phyloP scores from a whole-genome alignment of 2,888 invertebrate species.

The Acleris literana region DNA sequence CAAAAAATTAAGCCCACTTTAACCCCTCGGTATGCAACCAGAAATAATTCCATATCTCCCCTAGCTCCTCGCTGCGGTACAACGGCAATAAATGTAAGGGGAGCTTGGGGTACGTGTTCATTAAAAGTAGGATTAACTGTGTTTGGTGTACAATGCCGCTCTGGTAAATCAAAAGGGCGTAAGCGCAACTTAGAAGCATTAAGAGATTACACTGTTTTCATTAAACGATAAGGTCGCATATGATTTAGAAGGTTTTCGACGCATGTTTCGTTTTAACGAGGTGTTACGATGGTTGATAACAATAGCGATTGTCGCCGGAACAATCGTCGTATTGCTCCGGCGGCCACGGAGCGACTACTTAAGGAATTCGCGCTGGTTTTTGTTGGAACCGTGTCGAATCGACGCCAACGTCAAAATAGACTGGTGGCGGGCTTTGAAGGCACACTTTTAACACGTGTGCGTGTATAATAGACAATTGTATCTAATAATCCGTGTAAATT shows the following conservation, averaged over 20 bases:
- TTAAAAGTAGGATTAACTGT: conserved; percentile 47
- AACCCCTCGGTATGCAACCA: conserved; percentile 22
- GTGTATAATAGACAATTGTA: no score
- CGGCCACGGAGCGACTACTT: conserved; percentile 17
- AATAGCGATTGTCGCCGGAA: conserved; percentile 18
- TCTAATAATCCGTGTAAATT: no score
- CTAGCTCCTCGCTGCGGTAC: conserved; percentile 29
- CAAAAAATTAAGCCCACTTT: conserved; percentile 36
- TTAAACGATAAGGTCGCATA: no score
- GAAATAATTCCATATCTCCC: conserved; percentile 29
- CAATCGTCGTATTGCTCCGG: conserved; percentile 17
- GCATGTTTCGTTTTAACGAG: no score
- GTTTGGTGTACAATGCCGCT: conserved; percentile 39
- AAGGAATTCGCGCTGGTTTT: conserved; percentile 10
- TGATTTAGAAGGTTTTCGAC: no score
- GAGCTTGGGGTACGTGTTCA: conserved; percentile 39
- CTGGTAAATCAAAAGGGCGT: not conserved
- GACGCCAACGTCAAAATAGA: not conserved
- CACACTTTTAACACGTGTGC: not conserved
- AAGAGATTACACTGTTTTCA: no score
- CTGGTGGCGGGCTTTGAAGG: not conserved
- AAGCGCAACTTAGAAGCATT: not conserved
- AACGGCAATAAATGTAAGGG: conserved; percentile 37
- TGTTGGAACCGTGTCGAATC: conserved; percentile 1
- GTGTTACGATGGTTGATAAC: not conserved